phyloP scores from a whole-genome alignment of 2,888 invertebrate species.

The Caenorhabditis sp. region DNA sequence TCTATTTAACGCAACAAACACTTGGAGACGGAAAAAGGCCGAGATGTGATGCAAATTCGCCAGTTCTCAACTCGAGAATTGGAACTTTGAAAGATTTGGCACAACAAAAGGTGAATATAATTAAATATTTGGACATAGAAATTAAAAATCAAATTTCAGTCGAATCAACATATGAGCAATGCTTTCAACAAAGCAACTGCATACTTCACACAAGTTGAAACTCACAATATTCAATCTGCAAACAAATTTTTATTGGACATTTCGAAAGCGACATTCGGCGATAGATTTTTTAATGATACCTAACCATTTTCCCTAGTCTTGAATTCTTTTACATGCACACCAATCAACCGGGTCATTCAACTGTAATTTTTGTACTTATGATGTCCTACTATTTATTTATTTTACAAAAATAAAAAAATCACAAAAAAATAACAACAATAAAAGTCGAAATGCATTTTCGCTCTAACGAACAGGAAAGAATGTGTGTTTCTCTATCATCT shows the following conservation, averaged over 20 bases:
- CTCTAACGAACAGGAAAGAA: not conserved
- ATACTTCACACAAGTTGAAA: conserved; percentile 54
- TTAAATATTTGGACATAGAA: not conserved
- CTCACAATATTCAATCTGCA: conserved; percentile 44
- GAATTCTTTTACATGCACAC: not conserved
- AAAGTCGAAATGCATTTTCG: not conserved
- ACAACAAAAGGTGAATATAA: conserved; percentile 33
- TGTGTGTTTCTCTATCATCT: not conserved
- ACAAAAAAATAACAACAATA: not conserved
- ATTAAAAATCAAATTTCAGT: conserved; percentile 17
- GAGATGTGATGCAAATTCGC: conserved; percentile 39
- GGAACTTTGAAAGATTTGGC: conserved; percentile 57
- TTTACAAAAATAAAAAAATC: not conserved
- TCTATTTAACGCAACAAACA: conserved; percentile 61
- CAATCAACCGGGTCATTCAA: not conserved
- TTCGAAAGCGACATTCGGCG: conserved; percentile 31
- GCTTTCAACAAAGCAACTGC: conserved; percentile 49
- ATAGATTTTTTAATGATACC: conserved; percentile 42
- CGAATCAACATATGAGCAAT: conserved; percentile 39
- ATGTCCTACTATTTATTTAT: not conserved
- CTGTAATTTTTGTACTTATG: not conserved
- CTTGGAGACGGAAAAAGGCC: conserved; percentile 48
- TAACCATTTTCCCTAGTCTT: conserved; percentile 7
- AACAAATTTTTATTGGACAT: conserved; percentile 37
- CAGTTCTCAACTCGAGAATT: conserved; percentile 61